These are phyloP conservation scores for Cataglyphis livida DNA, from an alignment of 2,888 invertebrate species.

Conservation along the genomic window DNA sequence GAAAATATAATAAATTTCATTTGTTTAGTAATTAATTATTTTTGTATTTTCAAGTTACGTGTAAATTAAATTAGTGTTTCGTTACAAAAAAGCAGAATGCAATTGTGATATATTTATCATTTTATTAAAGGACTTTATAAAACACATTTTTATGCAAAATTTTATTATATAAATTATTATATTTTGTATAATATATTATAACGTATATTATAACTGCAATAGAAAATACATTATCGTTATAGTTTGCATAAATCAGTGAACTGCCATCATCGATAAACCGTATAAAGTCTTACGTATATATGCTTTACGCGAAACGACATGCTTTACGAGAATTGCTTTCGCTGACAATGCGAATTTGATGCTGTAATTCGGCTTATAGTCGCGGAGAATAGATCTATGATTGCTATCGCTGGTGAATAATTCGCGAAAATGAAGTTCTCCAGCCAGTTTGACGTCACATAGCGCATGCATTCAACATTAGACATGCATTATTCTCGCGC, in stretches of 20 bases:
- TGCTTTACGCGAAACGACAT: background rate
- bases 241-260: background rate
- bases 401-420: background rate
- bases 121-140: background rate
- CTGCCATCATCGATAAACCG: background rate
- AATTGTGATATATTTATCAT: background rate
- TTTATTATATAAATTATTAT: background rate
- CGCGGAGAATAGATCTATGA: background rate
- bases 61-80: conserved; percentile 3
- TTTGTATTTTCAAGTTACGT: background rate
- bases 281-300: background rate
- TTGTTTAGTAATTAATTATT: conserved; percentile 4
- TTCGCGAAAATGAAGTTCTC: background rate
- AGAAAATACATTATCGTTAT: background rate
- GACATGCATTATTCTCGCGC: background rate
- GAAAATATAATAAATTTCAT: background rate
- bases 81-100: background rate
- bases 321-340: background rate
- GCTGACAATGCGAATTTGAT: conserved; percentile 11
- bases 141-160: background rate
- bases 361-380: background rate
- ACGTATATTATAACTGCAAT: background rate
- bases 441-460: background rate
- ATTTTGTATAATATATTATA: background rate
- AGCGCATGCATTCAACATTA: background rate